Evolutionary conservation across 2,113 vertebrate species (phyloP).

Genomic region (Prinia subflava): DNA sequence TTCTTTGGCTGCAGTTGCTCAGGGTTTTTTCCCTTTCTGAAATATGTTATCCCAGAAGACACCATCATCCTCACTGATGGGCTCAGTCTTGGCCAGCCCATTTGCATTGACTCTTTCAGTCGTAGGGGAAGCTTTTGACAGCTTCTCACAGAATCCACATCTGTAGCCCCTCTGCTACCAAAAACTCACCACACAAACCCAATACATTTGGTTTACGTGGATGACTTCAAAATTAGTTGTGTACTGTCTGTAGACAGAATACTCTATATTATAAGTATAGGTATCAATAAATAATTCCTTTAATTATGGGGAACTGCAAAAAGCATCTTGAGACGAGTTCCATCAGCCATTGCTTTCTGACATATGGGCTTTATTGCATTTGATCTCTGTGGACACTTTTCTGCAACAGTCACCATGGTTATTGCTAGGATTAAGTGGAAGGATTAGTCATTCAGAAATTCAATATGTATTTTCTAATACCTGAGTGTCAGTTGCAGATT

Average conservation of each 20-base stretch:
- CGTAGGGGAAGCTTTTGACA: not conserved
- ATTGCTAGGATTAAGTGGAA: not conserved
- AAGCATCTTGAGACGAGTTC: not conserved
- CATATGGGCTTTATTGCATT: not conserved
- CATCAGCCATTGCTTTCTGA: not conserved
- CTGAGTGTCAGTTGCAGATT: not conserved
- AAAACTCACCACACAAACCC: not conserved
- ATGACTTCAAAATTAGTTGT: not conserved
- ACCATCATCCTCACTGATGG: accelerated
- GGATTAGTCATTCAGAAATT: not conserved
- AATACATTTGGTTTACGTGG: not conserved
- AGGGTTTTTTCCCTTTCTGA: not conserved
- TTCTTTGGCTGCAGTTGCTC: not conserved
- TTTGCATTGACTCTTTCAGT: not conserved
- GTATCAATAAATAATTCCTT: not conserved
- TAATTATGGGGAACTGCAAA: not conserved
- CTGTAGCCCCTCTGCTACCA: not conserved
- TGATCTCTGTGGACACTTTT: not conserved
- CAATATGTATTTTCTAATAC: not conserved
- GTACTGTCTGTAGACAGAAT: not conserved
- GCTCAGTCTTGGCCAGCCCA: not conserved
- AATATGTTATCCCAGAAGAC: not conserved
- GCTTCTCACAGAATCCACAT: not conserved
- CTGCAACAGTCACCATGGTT: not conserved
- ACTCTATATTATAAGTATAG: not conserved